Percentiles rank a stretch among this genome's conserved stretches.
These are phyloP conservation scores for Cairina moschata DNA, from an alignment of 2,113 vertebrate species.

Conservation along the genomic window DNA sequence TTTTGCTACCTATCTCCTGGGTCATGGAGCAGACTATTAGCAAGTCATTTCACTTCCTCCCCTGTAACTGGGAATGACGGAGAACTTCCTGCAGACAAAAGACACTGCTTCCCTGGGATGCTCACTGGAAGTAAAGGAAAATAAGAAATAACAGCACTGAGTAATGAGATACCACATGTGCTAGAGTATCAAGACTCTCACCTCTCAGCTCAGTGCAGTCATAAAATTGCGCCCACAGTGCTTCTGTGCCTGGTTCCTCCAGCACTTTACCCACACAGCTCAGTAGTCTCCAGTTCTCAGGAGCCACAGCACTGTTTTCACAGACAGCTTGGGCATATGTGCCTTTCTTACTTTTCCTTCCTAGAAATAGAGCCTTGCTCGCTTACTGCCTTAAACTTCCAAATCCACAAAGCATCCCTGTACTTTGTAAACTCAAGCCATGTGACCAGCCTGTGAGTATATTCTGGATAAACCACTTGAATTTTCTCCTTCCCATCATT, in stretches of 20 bases:
- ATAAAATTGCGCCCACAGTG: background rate
- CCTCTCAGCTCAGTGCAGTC: background rate
- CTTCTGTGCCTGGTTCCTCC: background rate
- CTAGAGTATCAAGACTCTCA: background rate
- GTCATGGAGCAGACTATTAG: background rate
- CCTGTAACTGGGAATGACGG: rapidly evolving
- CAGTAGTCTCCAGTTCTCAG: background rate
- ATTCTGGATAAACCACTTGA: background rate
- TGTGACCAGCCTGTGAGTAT: background rate
- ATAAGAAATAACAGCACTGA: background rate
- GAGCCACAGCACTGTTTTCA: background rate
- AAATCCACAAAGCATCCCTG: background rate
- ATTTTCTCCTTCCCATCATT: background rate
- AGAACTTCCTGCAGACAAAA: background rate
- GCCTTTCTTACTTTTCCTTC: background rate
- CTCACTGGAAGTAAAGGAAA: background rate
- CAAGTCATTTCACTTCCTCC: background rate
- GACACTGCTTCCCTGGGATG: rapidly evolving
- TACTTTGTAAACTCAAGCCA: background rate
- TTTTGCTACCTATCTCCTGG: background rate
- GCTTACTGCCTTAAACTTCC: background rate
- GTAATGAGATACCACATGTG: background rate
- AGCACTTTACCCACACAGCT: background rate
- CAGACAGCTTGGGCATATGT: background rate
- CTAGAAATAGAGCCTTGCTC: background rate